Percentiles rank a stretch among this genome's conserved stretches.
Conservation (phyloP, 1,140 invertebrate genomes). For the Gonatopus flavifemur region DNA sequence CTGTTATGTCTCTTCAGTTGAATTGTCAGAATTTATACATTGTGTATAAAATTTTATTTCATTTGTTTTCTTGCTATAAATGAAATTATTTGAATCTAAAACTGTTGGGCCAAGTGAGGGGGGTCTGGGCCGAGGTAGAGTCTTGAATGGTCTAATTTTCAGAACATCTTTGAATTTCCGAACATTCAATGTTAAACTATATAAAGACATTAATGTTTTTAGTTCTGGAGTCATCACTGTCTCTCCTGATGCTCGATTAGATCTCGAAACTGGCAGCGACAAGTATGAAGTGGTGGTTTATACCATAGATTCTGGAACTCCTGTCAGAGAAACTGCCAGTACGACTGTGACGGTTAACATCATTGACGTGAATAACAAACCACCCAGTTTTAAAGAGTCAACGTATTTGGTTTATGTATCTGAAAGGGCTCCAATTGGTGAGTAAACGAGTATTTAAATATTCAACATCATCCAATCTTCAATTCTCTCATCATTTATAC, state of each 20-base stretch:
- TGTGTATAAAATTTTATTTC: too few relatives aligned
- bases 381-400: slow-evolving; percentile 71
- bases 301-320: slow-evolving; percentile 71
- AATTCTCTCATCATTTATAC: too few relatives aligned
- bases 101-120: too few relatives aligned
- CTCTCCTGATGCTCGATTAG: slow-evolving; percentile 72
- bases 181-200: background rate
- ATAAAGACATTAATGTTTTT: slow-evolving; percentile 27
- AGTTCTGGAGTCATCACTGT: slow-evolving; percentile 74
- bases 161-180: too few relatives aligned
- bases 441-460: too few relatives aligned
- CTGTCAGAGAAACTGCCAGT: slow-evolving; percentile 74
- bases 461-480: too few relatives aligned
- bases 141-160: too few relatives aligned
- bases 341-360: slow-evolving; percentile 74
- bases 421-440: slow-evolving; percentile 67
- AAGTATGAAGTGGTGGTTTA: slow-evolving; percentile 73
- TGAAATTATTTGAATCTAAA: too few relatives aligned
- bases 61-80: too few relatives aligned
- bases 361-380: slow-evolving; percentile 81
- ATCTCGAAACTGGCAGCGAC: slow-evolving; percentile 68
- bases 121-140: too few relatives aligned
- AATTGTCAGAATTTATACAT: too few relatives aligned
- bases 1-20: too few relatives aligned
- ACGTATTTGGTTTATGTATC: slow-evolving; percentile 71